Evolutionary conservation across 2,888 invertebrate species (phyloP), one percentile per base, ranked within the genome.

Genomic region (Meteorus colon): DNA sequence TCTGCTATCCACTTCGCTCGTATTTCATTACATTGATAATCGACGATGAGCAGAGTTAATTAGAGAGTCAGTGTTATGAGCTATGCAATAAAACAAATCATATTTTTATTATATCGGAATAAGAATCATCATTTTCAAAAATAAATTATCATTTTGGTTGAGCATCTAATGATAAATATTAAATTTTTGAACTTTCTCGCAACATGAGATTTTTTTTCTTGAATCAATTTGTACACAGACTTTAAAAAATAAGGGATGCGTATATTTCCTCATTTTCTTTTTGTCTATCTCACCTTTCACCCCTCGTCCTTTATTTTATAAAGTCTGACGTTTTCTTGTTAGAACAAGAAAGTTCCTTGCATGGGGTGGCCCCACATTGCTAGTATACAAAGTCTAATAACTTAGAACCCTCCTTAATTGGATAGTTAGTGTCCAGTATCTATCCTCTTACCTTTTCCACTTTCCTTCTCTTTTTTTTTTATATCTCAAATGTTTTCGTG

Each of bases 391-490:
- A 81, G 82, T 83, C 79, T 82, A 83, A 85, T 84, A 85, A 84
- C 81, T 81, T 78, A 81, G 78, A 81, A 80, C 80, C 81, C 78
- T 79, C 79, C 82, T 80, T 86, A 85, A 85, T 86, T 86, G 83
- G 85, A 81, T 83, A 84, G 84, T 84, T 84, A 85, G 83, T 81
- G 84, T 83, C 81, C 77, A 78, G 81, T 81, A 73, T 65, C 51
- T 66, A 67, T 60, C 59, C 65, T 75, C 68, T 55, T 75, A 70
- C 73, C 59, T 67, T 67, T 55, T 60, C 71, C 60, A 55, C 31
- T 45, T 55, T 65, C 74, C 75, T 59, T 55, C 66, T 72, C 59
- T 69, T 76, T 69, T 71, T 71, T 62, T 29, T 34, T 51, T 66
- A 69, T 19, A 48, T 68, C 74, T 65, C 67, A 65, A 76, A 68